Conservation (phyloP, 2,113 vertebrate species). For the Zosterops borbonicus region DNA sequence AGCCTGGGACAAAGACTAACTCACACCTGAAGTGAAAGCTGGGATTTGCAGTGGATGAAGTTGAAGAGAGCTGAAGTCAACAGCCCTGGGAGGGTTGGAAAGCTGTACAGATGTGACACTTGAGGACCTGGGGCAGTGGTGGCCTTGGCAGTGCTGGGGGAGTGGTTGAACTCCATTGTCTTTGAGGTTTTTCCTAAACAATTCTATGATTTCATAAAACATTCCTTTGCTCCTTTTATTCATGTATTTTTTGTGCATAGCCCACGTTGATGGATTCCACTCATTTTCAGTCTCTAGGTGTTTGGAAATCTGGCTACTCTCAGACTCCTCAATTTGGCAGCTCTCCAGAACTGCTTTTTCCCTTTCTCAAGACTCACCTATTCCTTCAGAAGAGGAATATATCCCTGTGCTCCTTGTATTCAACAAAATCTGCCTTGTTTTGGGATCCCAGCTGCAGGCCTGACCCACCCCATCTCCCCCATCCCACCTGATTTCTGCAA, state of each 20-base stretch:
- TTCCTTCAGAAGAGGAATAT: not conserved
- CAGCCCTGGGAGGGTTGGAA: not conserved
- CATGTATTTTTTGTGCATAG: accelerated
- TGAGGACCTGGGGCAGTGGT: not conserved
- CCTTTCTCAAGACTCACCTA: not conserved
- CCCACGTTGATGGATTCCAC: not conserved
- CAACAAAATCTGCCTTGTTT: not conserved
- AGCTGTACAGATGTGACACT: not conserved
- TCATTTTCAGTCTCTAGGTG: not conserved
- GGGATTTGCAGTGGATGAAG: not conserved
- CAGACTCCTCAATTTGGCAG: not conserved
- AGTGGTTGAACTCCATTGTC: too few relatives aligned
- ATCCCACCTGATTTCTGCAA: not conserved
- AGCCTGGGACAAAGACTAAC: not conserved
- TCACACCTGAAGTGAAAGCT: not conserved
- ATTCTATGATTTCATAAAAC: not conserved
- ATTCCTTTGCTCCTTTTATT: not conserved
- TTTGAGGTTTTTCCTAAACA: not conserved
- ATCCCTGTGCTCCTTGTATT: accelerated
- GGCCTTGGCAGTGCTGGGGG: not conserved
- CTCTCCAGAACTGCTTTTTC: not conserved
- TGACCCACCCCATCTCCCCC: not conserved
- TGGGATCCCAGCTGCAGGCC: not conserved
- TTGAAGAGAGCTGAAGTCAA: not conserved
- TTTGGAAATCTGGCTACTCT: not conserved